Evolutionary conservation across 1,140 invertebrate species (phyloP), one percentile per base, ranked within the genome.

Genomic region (Euwallacea similis): DNA sequence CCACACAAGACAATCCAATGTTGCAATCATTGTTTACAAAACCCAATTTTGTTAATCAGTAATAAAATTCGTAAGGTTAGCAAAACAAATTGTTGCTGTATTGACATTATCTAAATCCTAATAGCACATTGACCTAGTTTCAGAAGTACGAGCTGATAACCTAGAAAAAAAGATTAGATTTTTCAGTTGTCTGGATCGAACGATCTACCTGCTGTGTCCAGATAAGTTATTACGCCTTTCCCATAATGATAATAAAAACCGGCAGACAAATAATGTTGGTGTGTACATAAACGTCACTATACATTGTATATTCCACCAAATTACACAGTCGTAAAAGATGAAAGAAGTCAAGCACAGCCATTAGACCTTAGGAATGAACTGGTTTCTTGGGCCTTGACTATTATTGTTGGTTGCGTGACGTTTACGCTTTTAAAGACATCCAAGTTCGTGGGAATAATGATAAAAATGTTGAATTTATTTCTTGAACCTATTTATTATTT

Each of bases 341-440:
- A 68, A 60, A 68, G 58, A 60, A 68, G 44, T 55, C 56, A 68
- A 61, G 42, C 66, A 56, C 63, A 70, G 58, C 53, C 63, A 64
- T 70, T 63, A 62, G 58, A 70, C 68, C 68, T 70, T 70, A 70
- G 61, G 42, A 70, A 64, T 70, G 68, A 64, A 70, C 68, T 70
- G 68, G 68, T 70, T 70, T 42, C 16, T 56, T 54, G 60, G 61
- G 61, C 61, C 68, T 70, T 70, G 60, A 50, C 68, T 64, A 70
- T 70, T 70, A 59, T 70, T 55, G 54, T 44, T 47, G 13, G 42
- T 63, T 44, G 60, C 68, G 68, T 70, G 56, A 41, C 54, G 58
- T 68, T 68, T 42, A 60, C 54, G 46, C 58, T 43, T 21, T 58
- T 60, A 60, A 50, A 42, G 50, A 47, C 43, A 56, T 15, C 13